Conservation (phyloP, 1,140 invertebrate genomes). For the Oedothorax gibbosus region DNA sequence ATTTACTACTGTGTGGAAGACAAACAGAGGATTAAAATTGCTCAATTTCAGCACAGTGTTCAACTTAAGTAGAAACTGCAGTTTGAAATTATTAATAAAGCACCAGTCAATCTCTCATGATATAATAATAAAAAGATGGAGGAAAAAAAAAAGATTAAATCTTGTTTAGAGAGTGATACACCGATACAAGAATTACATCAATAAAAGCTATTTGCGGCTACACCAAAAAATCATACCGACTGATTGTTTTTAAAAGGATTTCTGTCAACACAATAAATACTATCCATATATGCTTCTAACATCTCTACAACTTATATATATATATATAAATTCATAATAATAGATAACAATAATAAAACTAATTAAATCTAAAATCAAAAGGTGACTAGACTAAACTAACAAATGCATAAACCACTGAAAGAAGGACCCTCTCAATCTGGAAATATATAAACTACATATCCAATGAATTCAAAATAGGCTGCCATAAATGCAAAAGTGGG, state of each 20-base stretch:
- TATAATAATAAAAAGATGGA: background rate
- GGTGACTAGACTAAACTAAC: constrained; percentile 61
- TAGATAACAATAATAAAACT: constrained; percentile 59
- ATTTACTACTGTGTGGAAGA: background rate
- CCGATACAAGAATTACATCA: background rate
- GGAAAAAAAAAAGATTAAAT: constrained; percentile 13
- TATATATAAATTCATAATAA: constrained; percentile 53
- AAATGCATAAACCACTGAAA: constrained; percentile 56
- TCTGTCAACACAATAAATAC: constrained; percentile 58
- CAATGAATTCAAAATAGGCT: constrained; percentile 52
- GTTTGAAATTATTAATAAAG: constrained; percentile 41
- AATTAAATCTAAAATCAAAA: constrained; percentile 55
- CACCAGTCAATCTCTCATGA: constrained; percentile 30
- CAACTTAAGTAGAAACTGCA: constrained; percentile 38
- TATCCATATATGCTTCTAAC: constrained; percentile 53
- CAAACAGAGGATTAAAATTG: background rate
- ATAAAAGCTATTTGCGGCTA: constrained; percentile 24
- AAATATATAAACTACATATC: constrained; percentile 57
- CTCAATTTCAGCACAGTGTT: too few species aligned
- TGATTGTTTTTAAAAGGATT: constrained; percentile 17
- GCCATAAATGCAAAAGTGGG: constrained; percentile 53
- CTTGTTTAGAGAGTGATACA: background rate
- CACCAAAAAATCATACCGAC: constrained; percentile 20
- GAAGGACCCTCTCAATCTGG: constrained; percentile 28
- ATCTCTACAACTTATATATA: constrained; percentile 45